phyloP scores from a whole-genome alignment of 2,113 vertebrate genomes.

The Hippolais icterina region DNA sequence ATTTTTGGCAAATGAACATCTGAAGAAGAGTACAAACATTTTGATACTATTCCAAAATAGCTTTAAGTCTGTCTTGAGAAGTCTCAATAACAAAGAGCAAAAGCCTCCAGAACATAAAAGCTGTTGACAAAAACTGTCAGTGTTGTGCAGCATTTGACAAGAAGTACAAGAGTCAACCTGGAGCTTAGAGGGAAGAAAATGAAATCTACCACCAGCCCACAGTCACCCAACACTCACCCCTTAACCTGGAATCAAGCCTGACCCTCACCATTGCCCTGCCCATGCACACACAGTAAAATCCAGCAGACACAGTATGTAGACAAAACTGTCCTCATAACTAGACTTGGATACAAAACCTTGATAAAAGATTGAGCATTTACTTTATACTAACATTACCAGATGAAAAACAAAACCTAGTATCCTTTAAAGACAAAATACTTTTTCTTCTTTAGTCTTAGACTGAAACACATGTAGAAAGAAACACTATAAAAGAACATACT shows the following conservation, averaged over 20 bases:
- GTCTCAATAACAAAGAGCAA: background rate
- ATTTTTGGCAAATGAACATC: conserved; percentile 19
- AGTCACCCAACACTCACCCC: background rate
- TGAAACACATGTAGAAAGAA: background rate
- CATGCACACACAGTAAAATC: background rate
- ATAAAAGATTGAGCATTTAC: background rate
- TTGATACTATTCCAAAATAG: conserved; percentile 1
- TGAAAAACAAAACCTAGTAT: background rate
- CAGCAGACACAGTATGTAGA: background rate
- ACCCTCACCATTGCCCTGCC: background rate
- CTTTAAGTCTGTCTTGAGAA: conserved; percentile 28
- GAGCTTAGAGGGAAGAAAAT: background rate
- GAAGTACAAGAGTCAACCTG: background rate
- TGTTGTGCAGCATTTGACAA: background rate
- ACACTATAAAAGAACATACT: background rate
- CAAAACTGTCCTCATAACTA: background rate
- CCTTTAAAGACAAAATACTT: background rate
- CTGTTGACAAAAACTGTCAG: background rate
- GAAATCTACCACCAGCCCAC: background rate
- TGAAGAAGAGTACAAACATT: conserved; percentile 34
- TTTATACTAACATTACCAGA: background rate
- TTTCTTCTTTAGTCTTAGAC: background rate
- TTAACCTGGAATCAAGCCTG: background rate
- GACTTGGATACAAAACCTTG: background rate
- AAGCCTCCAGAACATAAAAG: conserved; percentile 19